Evolutionary conservation across 1,140 invertebrate genomes (phyloP).

Genomic region (Tetranychus urticae): DNA sequence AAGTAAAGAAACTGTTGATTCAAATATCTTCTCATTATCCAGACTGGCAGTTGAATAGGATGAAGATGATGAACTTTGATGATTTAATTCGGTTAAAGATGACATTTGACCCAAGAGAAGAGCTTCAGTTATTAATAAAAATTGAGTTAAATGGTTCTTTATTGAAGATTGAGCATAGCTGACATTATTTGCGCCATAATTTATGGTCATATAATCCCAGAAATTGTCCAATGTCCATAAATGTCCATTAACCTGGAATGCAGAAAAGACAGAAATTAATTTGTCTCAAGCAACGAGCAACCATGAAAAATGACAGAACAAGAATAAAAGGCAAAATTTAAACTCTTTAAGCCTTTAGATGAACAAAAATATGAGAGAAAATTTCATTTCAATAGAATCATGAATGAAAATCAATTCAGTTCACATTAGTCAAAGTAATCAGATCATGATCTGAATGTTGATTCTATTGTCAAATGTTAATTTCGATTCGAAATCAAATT

Average conservation of each 20-base stretch:
- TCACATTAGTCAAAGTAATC: no score
- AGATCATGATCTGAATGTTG: no score
- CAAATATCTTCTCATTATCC: background rate
- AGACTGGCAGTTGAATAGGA: background rate
- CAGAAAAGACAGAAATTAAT: no score
- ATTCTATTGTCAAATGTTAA: no score
- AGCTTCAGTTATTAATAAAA: constrained; percentile 13
- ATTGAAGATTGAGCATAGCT: constrained; percentile 10
- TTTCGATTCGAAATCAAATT: no score
- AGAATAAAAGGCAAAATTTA: no score
- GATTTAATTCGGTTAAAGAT: background rate
- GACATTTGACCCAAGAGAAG: constrained; percentile 4
- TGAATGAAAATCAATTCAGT: no score
- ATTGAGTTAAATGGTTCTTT: constrained; percentile 10
- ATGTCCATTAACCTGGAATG: constrained; percentile 8
- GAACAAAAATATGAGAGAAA: no score
- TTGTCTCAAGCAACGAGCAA: background rate
- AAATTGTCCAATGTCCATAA: constrained; percentile 12
- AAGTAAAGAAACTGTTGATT: constrained; percentile 17
- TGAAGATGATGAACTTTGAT: background rate
- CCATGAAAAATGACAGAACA: no score
- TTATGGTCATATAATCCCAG: constrained; percentile 13
- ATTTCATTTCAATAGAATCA: no score
- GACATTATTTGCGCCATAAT: constrained; percentile 10
- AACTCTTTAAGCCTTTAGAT: no score